Percentiles rank a stretch among this genome's conserved stretches.
Evolutionary conservation across 2,113 vertebrate genomes (phyloP).

Genomic region (Rhinoderma darwinii): DNA sequence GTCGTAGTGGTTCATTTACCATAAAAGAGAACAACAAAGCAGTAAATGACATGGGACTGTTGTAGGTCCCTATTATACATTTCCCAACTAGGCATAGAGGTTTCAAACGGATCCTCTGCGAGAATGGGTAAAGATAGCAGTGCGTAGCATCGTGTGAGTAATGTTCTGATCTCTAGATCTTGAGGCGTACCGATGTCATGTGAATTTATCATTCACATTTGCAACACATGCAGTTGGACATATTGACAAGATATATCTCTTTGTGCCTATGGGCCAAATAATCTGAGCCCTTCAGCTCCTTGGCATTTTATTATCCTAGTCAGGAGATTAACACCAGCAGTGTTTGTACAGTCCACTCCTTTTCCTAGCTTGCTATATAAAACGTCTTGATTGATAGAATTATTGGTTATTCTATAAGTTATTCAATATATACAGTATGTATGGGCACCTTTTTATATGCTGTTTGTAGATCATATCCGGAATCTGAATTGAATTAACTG

Average conservation of each 20-base stretch:
- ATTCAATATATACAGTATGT: neutral
- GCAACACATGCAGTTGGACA: neutral
- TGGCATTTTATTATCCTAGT: neutral
- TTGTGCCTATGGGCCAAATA: neutral
- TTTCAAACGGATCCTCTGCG: no score
- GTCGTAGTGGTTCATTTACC: no score
- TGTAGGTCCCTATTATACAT: no score
- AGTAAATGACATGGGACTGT: no score
- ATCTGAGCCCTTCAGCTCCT: neutral
- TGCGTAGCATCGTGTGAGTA: no score
- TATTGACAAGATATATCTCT: neutral
- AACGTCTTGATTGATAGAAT: neutral
- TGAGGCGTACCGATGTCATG: neutral
- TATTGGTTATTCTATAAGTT: neutral
- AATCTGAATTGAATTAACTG: neutral
- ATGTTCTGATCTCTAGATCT: no score
- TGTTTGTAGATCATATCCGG: neutral
- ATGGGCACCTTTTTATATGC: neutral
- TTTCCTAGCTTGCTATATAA: neutral
- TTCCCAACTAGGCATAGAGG: no score
- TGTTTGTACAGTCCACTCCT: neutral
- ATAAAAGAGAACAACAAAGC: no score
- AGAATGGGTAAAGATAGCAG: no score
- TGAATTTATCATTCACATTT: neutral
- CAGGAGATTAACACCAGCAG: neutral